Base-by-base conservation (phyloP, 2,797 vertebrate genomes). In the Gadopsis marmoratus region DNA sequence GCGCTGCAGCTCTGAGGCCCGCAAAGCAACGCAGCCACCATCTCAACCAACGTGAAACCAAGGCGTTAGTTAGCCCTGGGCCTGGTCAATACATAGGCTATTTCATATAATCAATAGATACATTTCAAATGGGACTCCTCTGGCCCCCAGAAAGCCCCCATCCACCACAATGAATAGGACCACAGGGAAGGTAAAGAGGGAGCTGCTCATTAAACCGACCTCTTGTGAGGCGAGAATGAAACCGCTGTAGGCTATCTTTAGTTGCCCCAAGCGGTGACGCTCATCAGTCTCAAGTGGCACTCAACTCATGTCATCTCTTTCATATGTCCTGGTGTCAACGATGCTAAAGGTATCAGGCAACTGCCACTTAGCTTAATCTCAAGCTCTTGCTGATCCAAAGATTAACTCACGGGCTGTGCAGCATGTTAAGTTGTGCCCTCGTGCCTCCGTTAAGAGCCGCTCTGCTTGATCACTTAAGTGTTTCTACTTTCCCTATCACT, bases 21-120 rank as follows among this genome's bases (percentile, higher is more conserved):
- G 53, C 58, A 26, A 59, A 81, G 59, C 55, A 29, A 37, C 43
- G 43, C 60, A 48, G 43, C 63, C 50, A 19, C 80, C 39, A 21
- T 69, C 76, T 64, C 50, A 64, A 76, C 53, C 61, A 37, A 11
- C 63, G 63, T 47, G 54, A 62, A 76, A 64, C 61, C 61, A 16
- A 33, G 55, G 77, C 80, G 79, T 79, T 86, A 82, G 79, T 79
- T 86, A 88, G 79, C 74, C 78, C 68, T 9, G 56, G 35, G 39
- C 63, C 67, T 35, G 79, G 59, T 92, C 87, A 73, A 74, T 89
- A 72, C 83, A 91, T 91, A 39, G 37, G 37, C 37, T 39, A 93
- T 93, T 89, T 88, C 88, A 90, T 85, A 93, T 93, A 91, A 94
- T 93, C 91, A 90, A 90, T 93, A 86, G 83, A 81, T 87, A 83